Conservation (phyloP, 23 tunicate genomes). For the Trididemnum clinides region DNA sequence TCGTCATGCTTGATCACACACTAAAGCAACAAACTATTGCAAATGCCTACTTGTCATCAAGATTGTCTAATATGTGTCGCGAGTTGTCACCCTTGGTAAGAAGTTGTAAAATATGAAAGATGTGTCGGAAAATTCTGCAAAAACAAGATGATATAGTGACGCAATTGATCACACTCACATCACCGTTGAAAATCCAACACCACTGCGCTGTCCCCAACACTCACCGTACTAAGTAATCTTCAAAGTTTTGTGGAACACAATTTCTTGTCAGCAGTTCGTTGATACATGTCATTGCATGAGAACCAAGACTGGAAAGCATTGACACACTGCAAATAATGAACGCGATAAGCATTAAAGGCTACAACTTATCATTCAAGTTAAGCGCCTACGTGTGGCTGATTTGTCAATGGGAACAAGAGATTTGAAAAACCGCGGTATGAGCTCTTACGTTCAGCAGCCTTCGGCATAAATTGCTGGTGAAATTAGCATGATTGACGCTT, state of each 20-base stretch:
- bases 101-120: constrained; percentile 80
- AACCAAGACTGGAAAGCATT: constrained; percentile 35
- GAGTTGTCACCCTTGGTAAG: constrained; percentile 65
- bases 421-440: too few relatives aligned
- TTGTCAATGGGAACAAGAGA: too few relatives aligned
- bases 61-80: constrained; percentile 22
- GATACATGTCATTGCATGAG: constrained; percentile 75
- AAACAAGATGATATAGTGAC: not conserved
- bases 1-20: too few relatives aligned
- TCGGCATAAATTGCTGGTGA: too few relatives aligned
- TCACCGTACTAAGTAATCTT: constrained; percentile 71
- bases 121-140: constrained; percentile 71
- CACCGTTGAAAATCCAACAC: not conserved
- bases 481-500: too few relatives aligned
- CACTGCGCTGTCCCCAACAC: not conserved
- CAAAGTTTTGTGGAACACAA: constrained; percentile 86
- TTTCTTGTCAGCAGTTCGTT: constrained; percentile 81
- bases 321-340: not conserved
- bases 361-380: too few relatives aligned
- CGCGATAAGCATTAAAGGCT: too few relatives aligned
- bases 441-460: too few relatives aligned
- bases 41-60: constrained; percentile 76
- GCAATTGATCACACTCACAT: not conserved
- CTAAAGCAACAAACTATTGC: too few relatives aligned
- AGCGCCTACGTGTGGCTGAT: too few relatives aligned